A percentile compares a stretch with the other conserved stretches of the same genome.
These are phyloP conservation scores for Pseudomyrmex sp. DNA, from an alignment of 1,140 invertebrate genomes.

Conservation along the genomic window DNA sequence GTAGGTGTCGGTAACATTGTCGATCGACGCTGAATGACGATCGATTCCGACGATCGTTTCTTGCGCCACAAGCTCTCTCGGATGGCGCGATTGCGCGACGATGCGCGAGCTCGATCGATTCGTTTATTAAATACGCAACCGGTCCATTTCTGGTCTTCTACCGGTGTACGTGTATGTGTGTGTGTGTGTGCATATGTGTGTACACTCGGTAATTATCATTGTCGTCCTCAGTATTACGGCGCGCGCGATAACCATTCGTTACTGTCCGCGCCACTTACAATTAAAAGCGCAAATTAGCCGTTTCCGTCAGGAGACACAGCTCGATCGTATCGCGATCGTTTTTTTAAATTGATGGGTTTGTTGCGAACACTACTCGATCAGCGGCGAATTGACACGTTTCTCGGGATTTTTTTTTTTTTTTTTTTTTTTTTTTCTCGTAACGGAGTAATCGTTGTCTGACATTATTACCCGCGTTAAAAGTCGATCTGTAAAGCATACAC, in stretches of 20 bases:
- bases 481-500: slow-evolving; percentile 29
- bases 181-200: too few relatives aligned
- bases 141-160: not conserved
- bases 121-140: slow-evolving; percentile 54
- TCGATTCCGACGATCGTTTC: slow-evolving; percentile 11
- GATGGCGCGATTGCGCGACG: not conserved
- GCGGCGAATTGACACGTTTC: slow-evolving; percentile 18
- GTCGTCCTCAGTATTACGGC: slow-evolving; percentile 15
- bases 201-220: slow-evolving; percentile 59
- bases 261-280: slow-evolving; percentile 46
- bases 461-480: slow-evolving; percentile 56
- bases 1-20: slow-evolving; percentile 22
- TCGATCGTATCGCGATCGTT: slow-evolving; percentile 27
- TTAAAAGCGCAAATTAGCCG: slow-evolving; percentile 49
- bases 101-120: slow-evolving; percentile 33
- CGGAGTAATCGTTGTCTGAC: slow-evolving; percentile 30
- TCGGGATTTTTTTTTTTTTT: not conserved
- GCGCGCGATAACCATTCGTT: slow-evolving; percentile 31
- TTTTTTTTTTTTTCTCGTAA: slow-evolving; percentile 57
- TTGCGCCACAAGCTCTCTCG: not conserved
- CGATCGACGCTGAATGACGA: slow-evolving; percentile 29
- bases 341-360: slow-evolving; percentile 51
- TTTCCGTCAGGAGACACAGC: slow-evolving; percentile 30
- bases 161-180: too few relatives aligned
- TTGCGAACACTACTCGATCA: slow-evolving; percentile 27